phyloP scores from a whole-genome alignment of 2,113 vertebrate genomes.

The Thryonomys swinderianus region DNA sequence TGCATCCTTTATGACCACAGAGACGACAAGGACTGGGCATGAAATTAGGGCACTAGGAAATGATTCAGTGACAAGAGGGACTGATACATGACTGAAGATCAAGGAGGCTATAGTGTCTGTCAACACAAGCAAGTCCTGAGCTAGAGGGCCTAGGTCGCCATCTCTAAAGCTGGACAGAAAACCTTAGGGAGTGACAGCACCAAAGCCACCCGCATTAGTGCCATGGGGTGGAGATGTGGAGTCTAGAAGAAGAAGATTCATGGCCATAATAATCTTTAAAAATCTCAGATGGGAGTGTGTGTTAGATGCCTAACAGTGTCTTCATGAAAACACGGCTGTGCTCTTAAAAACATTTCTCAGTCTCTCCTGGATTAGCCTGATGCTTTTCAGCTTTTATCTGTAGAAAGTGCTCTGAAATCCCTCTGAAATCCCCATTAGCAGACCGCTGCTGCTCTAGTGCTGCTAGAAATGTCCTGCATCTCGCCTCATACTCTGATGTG shows the following conservation, averaged over 20 bases:
- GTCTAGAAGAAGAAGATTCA: not conserved
- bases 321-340: not conserved
- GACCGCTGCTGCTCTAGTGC: accelerated
- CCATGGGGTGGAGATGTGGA: not conserved
- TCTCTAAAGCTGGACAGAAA: not conserved
- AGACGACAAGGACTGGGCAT: not conserved
- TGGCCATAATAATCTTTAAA: not conserved
- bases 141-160: not conserved
- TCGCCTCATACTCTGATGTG: accelerated
- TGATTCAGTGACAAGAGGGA: not conserved
- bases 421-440: not conserved
- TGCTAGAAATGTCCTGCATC: not conserved
- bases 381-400: not conserved
- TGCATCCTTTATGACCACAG: not conserved
- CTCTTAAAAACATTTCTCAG: not conserved
- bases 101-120: not conserved
- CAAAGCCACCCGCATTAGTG: not conserved
- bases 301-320: not conserved
- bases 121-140: not conserved
- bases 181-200: not conserved
- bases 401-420: not conserved
- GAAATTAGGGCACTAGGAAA: not conserved
- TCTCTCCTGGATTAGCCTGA: not conserved
- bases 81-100: not conserved
- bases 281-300: not conserved